Evolutionary conservation across 2,113 vertebrate species (phyloP).

Genomic region (Elgaria multicarinata): DNA sequence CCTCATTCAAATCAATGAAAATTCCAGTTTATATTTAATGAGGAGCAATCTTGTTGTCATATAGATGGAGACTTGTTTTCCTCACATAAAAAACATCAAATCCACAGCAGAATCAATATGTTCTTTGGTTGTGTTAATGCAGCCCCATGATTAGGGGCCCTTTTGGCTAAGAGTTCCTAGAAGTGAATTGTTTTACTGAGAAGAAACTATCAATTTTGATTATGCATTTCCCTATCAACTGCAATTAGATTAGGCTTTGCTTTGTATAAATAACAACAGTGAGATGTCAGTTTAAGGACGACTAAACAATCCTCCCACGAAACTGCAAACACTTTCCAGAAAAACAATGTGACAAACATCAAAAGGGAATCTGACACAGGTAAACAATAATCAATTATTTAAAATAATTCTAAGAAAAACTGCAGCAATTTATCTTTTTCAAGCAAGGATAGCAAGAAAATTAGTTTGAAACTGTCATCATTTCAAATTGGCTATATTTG

Average conservation of each 20-base stretch:
- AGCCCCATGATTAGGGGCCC: not conserved
- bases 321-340: slow-evolving; percentile 9
- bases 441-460: slow-evolving; percentile 35
- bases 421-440: slow-evolving; percentile 40
- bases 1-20: too few species aligned
- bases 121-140: not conserved
- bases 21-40: too few species aligned
- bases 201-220: not conserved
- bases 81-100: not conserved
- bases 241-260: slow-evolving; percentile 18
- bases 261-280: slow-evolving; percentile 8
- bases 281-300: slow-evolving; percentile 30
- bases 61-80: too few species aligned
- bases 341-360: slow-evolving; percentile 45
- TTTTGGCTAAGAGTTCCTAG: not conserved
- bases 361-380: slow-evolving; percentile 20
- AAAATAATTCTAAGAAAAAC: slow-evolving; percentile 47
- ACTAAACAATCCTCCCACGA: slow-evolving; percentile 32
- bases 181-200: not conserved
- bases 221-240: slow-evolving; percentile 32
- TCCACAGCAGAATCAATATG: not conserved
- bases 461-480: slow-evolving; percentile 17
- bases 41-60: too few species aligned
- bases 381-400: slow-evolving; percentile 58
- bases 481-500: slow-evolving; percentile 24